These are phyloP conservation scores for Drosophila conformis DNA, from an alignment of 2,888 invertebrate genomes.

Conservation along the genomic window DNA sequence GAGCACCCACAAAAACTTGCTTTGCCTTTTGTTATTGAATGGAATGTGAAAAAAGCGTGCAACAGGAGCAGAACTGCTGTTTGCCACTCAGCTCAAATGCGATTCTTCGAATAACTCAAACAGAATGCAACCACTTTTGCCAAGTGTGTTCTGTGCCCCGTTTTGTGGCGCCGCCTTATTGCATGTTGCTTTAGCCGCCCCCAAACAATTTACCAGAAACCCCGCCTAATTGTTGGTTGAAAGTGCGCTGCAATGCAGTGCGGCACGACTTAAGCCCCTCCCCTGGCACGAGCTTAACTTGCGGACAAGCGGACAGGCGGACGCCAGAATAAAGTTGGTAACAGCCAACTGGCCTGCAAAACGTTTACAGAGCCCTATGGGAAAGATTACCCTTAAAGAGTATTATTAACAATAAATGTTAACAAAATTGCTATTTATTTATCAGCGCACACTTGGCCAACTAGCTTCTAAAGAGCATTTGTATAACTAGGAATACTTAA, in stretches of 20 bases:
- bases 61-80: background rate
- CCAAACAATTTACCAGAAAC: constrained; percentile 33
- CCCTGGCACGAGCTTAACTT: constrained; percentile 51
- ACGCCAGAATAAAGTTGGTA: constrained; percentile 9
- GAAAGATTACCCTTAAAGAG: background rate
- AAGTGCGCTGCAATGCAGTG: constrained; percentile 24
- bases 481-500: background rate
- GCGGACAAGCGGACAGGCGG: constrained; percentile 25
- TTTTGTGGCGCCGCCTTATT: constrained; percentile 39
- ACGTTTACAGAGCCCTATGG: background rate
- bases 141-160: constrained; percentile 1
- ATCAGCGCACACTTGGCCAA: background rate
- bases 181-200: constrained; percentile 24
- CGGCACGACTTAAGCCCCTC: background rate
- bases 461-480: background rate
- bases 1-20: too few species aligned
- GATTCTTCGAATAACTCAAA: constrained; percentile 1
- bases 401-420: background rate
- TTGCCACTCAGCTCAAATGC: constrained; percentile 12
- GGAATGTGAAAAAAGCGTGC: background rate
- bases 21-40: background rate
- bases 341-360: background rate
- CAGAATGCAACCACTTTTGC: background rate
- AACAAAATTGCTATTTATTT: background rate
- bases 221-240: constrained; percentile 9